Base-by-base conservation (phyloP, 2,113 vertebrate genomes). In the Electrona antarctica region DNA sequence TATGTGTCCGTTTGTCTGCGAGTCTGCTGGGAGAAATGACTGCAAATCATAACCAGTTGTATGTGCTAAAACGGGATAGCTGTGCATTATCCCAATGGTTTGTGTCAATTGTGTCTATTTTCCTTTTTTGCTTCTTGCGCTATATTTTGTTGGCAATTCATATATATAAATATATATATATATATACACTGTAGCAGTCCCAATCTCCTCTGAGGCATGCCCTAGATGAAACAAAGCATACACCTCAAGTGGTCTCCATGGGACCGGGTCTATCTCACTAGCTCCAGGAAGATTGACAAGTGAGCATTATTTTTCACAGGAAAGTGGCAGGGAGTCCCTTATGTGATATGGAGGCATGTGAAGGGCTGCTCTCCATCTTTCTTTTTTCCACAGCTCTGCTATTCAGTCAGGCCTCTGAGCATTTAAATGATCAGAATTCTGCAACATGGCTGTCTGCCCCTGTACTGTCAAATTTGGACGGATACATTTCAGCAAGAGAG, bases 371-470 rank as follows among this genome's bases (percentile, higher is more conserved):
- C 81, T 90, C 84, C 61, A 64, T 87, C 85, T 84, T 9, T 51
- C 47, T 62, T n/a, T 55, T 21, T 11, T 48, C 46, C n/a, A 83
- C 83, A 90, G 84, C 76, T 88, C 79, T 83, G 76, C 80, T 89
- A 71, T 81, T 91, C 88, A 82, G 85, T 72, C 81, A 73, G 83
- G 85, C 85, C 83, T 92, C 83, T 67, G 85, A 91, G 85, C 90
- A 87, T 90, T 90, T 90, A 91, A 90, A 89, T 92, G 84, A 93
- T 93, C 90, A 88, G 80, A 88, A 91, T 92, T 87, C 86, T 68
- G 85, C 87, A 90, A 87, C 87, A 86, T 87, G 89, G 85, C 89
- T 89, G 86, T 88, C 88, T 90, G 88, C 86, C 88, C 85, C 77
- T 61, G 66, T 21, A 78, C 91, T 90, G 90, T 92, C 90, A 91